These are phyloP conservation scores for Brachyhypopomus occidentalis DNA, from an alignment of 2,113 vertebrate species.

Conservation along the genomic window DNA sequence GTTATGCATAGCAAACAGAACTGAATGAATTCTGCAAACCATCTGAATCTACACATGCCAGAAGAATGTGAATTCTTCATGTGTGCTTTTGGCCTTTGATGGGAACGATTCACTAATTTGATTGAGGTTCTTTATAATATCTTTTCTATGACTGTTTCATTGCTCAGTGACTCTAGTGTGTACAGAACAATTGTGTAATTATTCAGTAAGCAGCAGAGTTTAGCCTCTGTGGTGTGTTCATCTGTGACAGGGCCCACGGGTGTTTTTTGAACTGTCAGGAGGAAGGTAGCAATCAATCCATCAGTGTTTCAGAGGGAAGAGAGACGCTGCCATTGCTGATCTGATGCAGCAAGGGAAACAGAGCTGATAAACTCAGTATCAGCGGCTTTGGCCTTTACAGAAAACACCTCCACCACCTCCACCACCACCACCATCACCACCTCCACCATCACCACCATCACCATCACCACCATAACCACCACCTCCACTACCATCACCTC, in stretches of 20 bases:
- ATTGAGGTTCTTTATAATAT: not conserved
- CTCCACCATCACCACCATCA: too few species aligned
- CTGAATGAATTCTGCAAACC: too few species aligned
- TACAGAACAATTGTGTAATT: not conserved
- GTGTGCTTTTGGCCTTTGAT: not conserved
- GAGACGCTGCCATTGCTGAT: slow-evolving; percentile 17
- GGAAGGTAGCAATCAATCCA: slow-evolving; percentile 21
- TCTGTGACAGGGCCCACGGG: not conserved
- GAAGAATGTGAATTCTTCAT: not conserved
- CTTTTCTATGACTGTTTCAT: not conserved
- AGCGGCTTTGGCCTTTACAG: slow-evolving; percentile 13
- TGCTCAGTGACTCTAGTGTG: not conserved
- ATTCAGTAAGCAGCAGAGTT: not conserved
- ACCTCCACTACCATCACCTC: too few species aligned
- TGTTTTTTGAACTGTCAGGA: slow-evolving; percentile 3
- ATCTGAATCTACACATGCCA: not conserved
- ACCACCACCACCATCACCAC: too few species aligned
- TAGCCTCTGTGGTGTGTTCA: not conserved
- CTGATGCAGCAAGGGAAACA: slow-evolving; percentile 5
- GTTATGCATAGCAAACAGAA: not conserved
- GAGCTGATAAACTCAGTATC: slow-evolving; percentile 22
- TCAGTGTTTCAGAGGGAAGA: slow-evolving; percentile 13
- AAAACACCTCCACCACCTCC: not conserved
- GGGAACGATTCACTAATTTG: not conserved
- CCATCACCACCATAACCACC: too few species aligned